These are phyloP conservation scores for Zonotrichia leucophrys DNA, from an alignment of 2,113 vertebrate genomes.

Conservation along the genomic window DNA sequence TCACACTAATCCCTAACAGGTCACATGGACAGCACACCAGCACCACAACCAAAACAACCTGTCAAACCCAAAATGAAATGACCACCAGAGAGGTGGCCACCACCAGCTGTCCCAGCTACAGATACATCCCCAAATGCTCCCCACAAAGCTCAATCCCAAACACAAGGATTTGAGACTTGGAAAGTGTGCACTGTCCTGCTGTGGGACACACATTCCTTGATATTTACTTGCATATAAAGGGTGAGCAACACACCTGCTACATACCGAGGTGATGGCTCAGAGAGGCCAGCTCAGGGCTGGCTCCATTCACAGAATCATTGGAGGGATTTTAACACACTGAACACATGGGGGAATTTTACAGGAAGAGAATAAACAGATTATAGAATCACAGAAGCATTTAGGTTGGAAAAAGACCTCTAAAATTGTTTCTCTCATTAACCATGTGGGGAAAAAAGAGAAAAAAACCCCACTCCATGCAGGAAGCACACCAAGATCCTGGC, in stretches of 20 bases:
- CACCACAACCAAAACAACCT: background rate
- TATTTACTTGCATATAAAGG: background rate
- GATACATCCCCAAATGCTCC: background rate
- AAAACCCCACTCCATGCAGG: background rate
- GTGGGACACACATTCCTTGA: fast-evolving
- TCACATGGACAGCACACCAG: background rate
- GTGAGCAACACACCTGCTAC: background rate
- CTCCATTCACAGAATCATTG: fast-evolving
- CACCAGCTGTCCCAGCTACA: background rate
- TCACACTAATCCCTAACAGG: background rate
- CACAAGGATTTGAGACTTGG: background rate
- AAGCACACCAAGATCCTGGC: slow-evolving; percentile 14
- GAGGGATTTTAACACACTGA: background rate
- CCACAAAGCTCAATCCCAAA: background rate
- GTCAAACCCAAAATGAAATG: background rate
- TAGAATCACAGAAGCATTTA: background rate
- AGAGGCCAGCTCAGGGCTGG: background rate
- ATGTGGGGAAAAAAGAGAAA: background rate
- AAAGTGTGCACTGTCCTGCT: background rate
- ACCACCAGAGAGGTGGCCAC: background rate
- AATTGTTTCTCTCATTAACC: background rate
- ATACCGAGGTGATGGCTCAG: fast-evolving
- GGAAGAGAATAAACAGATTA: background rate
- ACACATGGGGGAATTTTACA: slow-evolving; percentile 8
- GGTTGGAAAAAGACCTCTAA: background rate